phyloP scores from a whole-genome alignment of 2,888 invertebrate genomes.

The Lamellibrachia columna region DNA sequence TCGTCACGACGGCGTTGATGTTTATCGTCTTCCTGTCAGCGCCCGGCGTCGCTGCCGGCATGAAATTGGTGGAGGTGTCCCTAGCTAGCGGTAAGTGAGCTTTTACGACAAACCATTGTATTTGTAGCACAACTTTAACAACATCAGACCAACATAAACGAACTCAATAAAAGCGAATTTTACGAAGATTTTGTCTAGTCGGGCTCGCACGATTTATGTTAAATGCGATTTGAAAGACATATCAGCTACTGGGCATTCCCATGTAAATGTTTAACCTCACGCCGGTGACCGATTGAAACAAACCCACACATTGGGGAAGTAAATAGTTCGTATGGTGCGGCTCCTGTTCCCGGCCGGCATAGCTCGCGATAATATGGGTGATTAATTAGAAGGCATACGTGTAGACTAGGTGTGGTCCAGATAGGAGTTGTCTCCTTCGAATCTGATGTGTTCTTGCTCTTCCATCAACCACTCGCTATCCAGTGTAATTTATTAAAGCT shows the following conservation, averaged over 20 bases:
- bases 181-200: not conserved
- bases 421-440: not conserved
- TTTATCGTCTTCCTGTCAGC: constrained; percentile 1
- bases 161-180: not conserved
- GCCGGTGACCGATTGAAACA: not conserved
- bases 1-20: not conserved
- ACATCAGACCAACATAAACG: not conserved
- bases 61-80: not conserved
- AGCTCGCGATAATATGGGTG: not conserved
- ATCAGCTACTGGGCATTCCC: not conserved
- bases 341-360: not conserved
- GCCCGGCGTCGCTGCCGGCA: not conserved
- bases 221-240: not conserved
- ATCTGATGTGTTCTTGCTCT: not conserved
- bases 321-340: not conserved
- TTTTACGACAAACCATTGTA: not conserved
- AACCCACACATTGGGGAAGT: not conserved
- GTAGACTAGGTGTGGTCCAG: not conserved
- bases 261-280: not conserved
- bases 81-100: not conserved
- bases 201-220: not conserved
- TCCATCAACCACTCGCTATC: not conserved
- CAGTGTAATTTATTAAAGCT: not conserved
- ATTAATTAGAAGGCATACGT: not conserved
- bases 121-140: not conserved